Evolutionary conservation across 37 sponge, comb jelly and placozoan species (phyloP), one percentile per base, ranked within the genome.

Genomic region (Spongilla lacustris): DNA sequence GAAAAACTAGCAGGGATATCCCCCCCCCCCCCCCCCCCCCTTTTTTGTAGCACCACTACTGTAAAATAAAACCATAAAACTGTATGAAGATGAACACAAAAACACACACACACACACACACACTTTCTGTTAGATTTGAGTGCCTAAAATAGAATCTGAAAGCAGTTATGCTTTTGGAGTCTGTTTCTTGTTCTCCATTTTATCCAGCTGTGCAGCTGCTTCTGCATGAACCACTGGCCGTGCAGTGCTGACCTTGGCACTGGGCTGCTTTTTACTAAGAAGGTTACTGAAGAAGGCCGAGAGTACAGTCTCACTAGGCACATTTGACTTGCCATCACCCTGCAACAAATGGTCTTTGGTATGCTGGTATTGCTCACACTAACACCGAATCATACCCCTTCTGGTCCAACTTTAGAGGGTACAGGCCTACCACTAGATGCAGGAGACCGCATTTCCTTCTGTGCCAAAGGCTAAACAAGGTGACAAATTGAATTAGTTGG

Each of bases 221-320:
- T 80, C 89, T 36, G 37, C 71, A 17, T 58, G 58, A 46, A 46
- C 46, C 14, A 17, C 58, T 13, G 58, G 58, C 2, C 85, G 76
- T 48, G 29, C 78, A 30, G 77, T 73, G 23, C 66, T 68, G 5
- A 81, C 76, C 58, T 75, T 82, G 4, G 75, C 83, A 8, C 86
- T 77, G 0, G 77, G 25, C 50, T 66, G 68, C 71, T 81, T 76
- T 72, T 93, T 94, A 83, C 85, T 90, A 26, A 96, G 86, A 22
- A 96, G 87, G 75, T 87, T 90, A 88, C 89, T 96, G 90, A 96
- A 96, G 90, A 96, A 96, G 79, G 88, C 91, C 31, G 96, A 93
- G 23, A 96, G 87, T 12, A 93, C 96, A 17, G 90, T 87, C 74
- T 96, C 90, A 4, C 82, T 82, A 10, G 75, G 36, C 25, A 67